These are phyloP conservation scores for Spheniscus mendiculus DNA, from an alignment of 2,113 vertebrate species.

Conservation along the genomic window DNA sequence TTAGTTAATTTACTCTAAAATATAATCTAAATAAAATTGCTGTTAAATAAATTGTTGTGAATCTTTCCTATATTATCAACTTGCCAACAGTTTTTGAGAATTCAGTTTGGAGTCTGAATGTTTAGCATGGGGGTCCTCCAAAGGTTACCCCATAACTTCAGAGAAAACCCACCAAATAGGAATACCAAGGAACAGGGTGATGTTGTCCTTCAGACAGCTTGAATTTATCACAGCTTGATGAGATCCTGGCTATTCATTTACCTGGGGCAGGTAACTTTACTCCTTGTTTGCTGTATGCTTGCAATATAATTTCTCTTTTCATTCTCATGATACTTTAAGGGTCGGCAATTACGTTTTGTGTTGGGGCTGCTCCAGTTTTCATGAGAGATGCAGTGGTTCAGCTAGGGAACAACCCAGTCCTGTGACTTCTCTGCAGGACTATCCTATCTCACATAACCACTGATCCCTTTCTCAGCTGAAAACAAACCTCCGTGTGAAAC, in stretches of 20 bases:
- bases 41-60: not conserved
- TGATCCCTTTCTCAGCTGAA: slow-evolving; percentile 31
- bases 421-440: not conserved
- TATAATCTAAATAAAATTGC: not conserved
- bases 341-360: not conserved
- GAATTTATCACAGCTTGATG: not conserved
- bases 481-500: slow-evolving; percentile 42
- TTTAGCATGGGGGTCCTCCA: not conserved
- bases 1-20: not conserved
- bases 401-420: not conserved
- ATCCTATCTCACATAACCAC: not conserved
- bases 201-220: not conserved
- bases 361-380: not conserved
- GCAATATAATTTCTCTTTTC: not conserved
- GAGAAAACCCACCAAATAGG: not conserved
- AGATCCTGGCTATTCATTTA: not conserved
- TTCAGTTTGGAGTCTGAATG: not conserved
- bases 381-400: not conserved
- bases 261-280: not conserved
- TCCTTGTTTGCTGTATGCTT: not conserved
- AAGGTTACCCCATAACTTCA: not conserved
- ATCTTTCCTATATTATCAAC: not conserved
- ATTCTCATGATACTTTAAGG: not conserved
- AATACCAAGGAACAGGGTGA: not conserved
- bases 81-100: not conserved